These are phyloP conservation scores for Scalopus aquaticus DNA, from an alignment of 2,113 vertebrate species.

Conservation along the genomic window DNA sequence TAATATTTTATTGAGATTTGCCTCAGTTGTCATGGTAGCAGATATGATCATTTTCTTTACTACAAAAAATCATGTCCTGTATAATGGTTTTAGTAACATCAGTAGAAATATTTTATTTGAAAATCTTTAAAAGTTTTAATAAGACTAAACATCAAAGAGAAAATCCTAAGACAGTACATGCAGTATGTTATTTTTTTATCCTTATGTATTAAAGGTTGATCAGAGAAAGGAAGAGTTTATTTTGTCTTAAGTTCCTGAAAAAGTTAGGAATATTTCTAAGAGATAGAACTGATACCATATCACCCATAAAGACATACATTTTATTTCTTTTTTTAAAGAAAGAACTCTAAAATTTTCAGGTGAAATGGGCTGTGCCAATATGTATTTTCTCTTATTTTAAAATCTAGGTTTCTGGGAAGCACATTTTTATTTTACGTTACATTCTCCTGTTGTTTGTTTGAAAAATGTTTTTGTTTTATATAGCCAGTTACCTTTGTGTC, in stretches of 20 bases:
- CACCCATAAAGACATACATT: background rate
- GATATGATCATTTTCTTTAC: constrained; percentile 15
- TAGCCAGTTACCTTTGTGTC: background rate
- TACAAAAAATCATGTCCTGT: background rate
- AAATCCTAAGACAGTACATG: background rate
- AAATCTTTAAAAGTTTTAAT: constrained; percentile 41
- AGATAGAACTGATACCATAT: background rate
- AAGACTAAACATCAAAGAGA: constrained; percentile 9
- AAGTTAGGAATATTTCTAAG: background rate
- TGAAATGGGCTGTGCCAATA: background rate
- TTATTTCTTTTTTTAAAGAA: background rate
- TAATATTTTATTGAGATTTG: constrained; percentile 8
- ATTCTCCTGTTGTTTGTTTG: constrained; percentile 30
- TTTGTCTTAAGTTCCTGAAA: background rate
- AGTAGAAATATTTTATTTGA: background rate
- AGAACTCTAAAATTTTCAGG: background rate
- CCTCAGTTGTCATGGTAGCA: background rate
- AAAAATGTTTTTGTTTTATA: background rate
- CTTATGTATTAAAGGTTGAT: background rate
- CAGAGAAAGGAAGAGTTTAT: background rate
- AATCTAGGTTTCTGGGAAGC: background rate
- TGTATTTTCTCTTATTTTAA: background rate
- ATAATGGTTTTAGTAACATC: background rate
- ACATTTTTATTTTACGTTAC: constrained; percentile 31
- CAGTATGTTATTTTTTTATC: background rate